Percentiles rank a stretch among this genome's conserved stretches.
Evolutionary conservation across 2,888 invertebrate species (phyloP).

Genomic region (Orchestes rusci): DNA sequence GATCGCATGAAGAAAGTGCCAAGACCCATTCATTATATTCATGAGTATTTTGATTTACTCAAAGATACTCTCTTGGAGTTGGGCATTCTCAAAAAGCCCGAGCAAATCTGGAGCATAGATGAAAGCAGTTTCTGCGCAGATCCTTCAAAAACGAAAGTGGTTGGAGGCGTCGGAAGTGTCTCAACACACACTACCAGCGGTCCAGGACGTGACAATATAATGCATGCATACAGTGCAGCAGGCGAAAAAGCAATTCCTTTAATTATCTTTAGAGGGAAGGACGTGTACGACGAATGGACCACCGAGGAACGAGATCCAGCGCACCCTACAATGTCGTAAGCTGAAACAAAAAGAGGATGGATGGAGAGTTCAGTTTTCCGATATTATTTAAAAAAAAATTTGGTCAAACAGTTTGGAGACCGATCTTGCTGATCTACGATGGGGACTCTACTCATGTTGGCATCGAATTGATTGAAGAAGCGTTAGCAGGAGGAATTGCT

Average conservation of each 20-base stretch:
- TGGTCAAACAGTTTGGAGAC: constrained; percentile 27
- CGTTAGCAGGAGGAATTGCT: constrained; percentile 7
- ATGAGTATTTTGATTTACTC: constrained; percentile 11
- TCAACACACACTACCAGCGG: constrained; percentile 4
- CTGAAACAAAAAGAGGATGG: constrained; percentile 36
- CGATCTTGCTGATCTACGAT: constrained; percentile 31
- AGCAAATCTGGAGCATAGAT: constrained; percentile 16
- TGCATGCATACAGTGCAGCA: constrained; percentile 21
- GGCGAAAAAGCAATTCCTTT: constrained; percentile 35
- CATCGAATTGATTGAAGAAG: constrained; percentile 25
- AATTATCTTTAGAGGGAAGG: constrained; percentile 35
- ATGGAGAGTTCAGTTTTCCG: constrained; percentile 32
- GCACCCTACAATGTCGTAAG: constrained; percentile 30
- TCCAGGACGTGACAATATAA: constrained; percentile 5
- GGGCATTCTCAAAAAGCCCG: constrained; percentile 16
- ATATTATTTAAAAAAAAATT: constrained; percentile 26
- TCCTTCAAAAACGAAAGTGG: constrained; percentile 25
- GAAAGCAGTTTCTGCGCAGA: constrained; percentile 19
- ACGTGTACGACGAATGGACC: constrained; percentile 37
- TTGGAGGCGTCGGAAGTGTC: constrained; percentile 9
- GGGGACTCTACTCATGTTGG: constrained; percentile 33
- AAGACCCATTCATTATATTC: constrained; percentile 27
- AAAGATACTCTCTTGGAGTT: constrained; percentile 13
- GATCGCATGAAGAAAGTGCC: constrained; percentile 26
- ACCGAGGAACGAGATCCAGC: constrained; percentile 27